These are phyloP conservation scores for Cephus spinipes DNA, from an alignment of 2,888 invertebrate species.

Conservation along the genomic window DNA sequence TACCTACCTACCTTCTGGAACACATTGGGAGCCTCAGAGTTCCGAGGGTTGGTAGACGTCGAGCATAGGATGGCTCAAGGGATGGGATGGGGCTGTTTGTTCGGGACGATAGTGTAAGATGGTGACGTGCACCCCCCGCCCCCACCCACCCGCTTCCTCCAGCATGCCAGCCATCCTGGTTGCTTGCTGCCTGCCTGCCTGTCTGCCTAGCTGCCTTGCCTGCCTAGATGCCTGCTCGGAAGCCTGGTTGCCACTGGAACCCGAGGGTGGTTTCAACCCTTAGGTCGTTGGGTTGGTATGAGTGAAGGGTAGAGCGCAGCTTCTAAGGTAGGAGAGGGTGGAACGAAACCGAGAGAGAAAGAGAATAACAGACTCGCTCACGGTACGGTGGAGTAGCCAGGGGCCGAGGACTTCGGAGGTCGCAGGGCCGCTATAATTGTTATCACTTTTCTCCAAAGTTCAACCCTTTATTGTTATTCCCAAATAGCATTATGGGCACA, in stretches of 20 bases:
- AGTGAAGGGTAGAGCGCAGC: constrained; percentile 32
- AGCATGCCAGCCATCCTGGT: constrained; percentile 41
- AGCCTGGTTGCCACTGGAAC: constrained; percentile 55
- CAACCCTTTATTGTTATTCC: constrained; percentile 11
- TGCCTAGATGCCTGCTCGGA: constrained; percentile 28
- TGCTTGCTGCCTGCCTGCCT: constrained; percentile 32
- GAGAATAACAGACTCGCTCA: constrained; percentile 57
- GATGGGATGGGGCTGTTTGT: constrained; percentile 60
- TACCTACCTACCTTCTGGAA: neutral
- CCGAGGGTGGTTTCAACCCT: constrained; percentile 59
- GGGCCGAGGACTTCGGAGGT: constrained; percentile 60
- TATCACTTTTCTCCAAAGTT: constrained; percentile 42
- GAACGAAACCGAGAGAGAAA: constrained; percentile 56
- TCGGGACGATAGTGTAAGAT: constrained; percentile 65
- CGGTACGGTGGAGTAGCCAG: constrained; percentile 53
- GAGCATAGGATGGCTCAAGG: constrained; percentile 53
- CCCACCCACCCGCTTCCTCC: constrained; percentile 27
- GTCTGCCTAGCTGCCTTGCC: constrained; percentile 23
- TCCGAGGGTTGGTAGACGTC: constrained; percentile 28
- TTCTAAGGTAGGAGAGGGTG: constrained; percentile 35
- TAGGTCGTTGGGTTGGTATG: constrained; percentile 49
- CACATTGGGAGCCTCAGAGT: neutral
- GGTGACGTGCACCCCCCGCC: constrained; percentile 61
- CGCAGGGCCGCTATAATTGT: constrained; percentile 58
- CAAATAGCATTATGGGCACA: neutral